Conservation (phyloP, 2,888 invertebrate species). For the Gymnocheta viridis region DNA sequence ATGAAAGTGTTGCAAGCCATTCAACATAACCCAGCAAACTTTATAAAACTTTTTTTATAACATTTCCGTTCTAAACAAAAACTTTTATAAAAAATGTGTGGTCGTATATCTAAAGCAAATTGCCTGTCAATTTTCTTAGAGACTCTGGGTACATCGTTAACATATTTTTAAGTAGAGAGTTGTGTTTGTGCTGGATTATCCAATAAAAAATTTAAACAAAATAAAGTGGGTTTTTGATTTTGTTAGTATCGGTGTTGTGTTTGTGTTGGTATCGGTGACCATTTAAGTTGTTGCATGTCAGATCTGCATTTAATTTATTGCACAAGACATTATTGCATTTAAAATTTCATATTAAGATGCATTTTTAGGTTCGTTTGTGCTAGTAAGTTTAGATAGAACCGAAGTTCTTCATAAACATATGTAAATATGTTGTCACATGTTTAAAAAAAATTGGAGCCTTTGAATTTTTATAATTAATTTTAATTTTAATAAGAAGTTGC, state of each 20-base stretch:
- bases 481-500: too few species aligned
- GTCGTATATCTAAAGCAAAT: background rate
- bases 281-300: slow-evolving; percentile 50
- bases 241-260: background rate
- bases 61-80: background rate
- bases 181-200: slow-evolving; percentile 61
- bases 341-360: background rate
- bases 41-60: background rate
- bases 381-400: too few species aligned
- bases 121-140: slow-evolving; percentile 42
- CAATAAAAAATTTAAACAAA: slow-evolving; percentile 7
- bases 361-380: too few species aligned
- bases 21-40: background rate
- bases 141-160: background rate
- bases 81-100: background rate
- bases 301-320: background rate
- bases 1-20: background rate
- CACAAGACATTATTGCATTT: background rate
- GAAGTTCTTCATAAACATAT: too few species aligned
- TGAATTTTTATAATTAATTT: too few species aligned
- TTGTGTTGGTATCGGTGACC: background rate
- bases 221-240: background rate
- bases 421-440: too few species aligned
- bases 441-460: too few species aligned
- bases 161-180: slow-evolving; percentile 59